Conservation (phyloP, 2,797 vertebrate species). For the Melanotaenia maccullochi region DNA sequence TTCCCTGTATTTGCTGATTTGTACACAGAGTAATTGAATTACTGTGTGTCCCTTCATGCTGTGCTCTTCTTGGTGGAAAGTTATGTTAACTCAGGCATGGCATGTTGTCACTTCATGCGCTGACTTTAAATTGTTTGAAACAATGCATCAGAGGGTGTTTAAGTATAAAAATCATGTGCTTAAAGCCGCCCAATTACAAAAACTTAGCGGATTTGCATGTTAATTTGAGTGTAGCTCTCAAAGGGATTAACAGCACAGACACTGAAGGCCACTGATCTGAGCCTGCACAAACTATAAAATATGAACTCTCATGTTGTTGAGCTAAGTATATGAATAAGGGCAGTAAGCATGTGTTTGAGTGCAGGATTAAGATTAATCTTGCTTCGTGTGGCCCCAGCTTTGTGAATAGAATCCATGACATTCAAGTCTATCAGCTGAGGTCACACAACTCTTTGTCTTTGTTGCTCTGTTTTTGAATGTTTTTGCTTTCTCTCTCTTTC, state of each 20-base stretch:
- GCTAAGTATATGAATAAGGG: conserved; percentile 30
- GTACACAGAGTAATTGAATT: background rate
- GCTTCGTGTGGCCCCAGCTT: conserved; percentile 19
- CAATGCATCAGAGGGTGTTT: conserved; percentile 10
- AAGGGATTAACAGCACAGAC: conserved; percentile 49
- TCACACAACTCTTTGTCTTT: conserved; percentile 29
- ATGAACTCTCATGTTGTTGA: conserved; percentile 11
- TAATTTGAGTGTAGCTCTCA: conserved; percentile 51
- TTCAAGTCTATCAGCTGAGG: conserved; percentile 22
- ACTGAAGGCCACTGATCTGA: conserved; percentile 44
- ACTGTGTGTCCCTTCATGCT: background rate
- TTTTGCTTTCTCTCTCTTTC: conserved; percentile 9
- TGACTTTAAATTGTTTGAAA: conserved; percentile 4
- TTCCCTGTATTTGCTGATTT: conserved; percentile 5
- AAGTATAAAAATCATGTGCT: conserved; percentile 3
- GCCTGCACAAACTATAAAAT: conserved; percentile 43
- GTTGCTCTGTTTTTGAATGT: conserved; percentile 26
- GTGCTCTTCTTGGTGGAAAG: background rate
- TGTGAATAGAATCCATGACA: conserved; percentile 22
- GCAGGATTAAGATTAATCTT: conserved; percentile 40
- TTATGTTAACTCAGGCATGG: background rate
- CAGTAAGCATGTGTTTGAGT: conserved; percentile 34
- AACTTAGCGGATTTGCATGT: conserved; percentile 48
- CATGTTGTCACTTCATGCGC: background rate
- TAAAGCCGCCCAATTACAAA: conserved; percentile 25